Evolutionary conservation across 2,113 vertebrate genomes (phyloP).

Genomic region (Catharus bicknelli): DNA sequence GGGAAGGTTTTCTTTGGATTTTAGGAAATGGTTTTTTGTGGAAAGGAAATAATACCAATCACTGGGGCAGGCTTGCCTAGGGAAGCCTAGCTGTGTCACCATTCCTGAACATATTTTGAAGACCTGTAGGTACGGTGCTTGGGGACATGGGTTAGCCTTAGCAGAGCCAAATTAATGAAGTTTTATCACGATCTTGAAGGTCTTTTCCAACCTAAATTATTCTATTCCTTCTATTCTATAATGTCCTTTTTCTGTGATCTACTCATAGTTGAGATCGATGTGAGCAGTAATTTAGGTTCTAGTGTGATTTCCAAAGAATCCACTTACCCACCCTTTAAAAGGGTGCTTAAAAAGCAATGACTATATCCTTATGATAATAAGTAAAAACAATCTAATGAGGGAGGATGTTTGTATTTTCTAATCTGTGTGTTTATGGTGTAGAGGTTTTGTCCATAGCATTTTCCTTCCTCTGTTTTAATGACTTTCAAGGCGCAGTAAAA

Average conservation of each 20-base stretch:
- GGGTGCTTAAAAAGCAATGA: background rate
- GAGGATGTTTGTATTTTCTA: background rate
- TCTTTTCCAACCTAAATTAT: background rate
- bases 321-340: background rate
- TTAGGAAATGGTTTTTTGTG: background rate
- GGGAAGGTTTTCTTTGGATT: background rate
- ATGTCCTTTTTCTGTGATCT: background rate
- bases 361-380: background rate
- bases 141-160: background rate
- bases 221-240: fast-evolving
- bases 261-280: background rate
- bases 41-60: too few species aligned
- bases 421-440: background rate
- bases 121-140: fast-evolving
- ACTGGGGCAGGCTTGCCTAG: background rate
- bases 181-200: background rate
- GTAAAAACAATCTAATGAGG: background rate
- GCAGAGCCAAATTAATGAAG: background rate
- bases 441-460: background rate
- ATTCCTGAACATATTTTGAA: background rate
- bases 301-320: background rate
- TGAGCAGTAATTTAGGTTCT: background rate
- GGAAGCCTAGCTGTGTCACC: background rate
- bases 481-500: background rate
- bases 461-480: background rate